phyloP scores from a whole-genome alignment of 2,113 vertebrate genomes.

The Passer montanus region DNA sequence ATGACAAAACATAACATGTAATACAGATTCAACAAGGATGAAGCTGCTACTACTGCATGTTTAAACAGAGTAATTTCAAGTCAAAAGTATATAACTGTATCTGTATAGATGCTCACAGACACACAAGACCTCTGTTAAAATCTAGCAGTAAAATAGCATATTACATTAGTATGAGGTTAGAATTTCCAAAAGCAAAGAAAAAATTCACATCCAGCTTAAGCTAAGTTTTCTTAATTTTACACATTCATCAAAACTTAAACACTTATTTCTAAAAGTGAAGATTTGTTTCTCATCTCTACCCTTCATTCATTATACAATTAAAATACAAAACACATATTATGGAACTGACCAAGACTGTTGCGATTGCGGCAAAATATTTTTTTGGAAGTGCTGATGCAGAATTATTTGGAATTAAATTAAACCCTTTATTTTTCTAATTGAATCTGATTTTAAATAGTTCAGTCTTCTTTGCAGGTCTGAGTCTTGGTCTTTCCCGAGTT shows the following conservation, averaged over 20 bases:
- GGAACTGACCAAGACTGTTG: not conserved
- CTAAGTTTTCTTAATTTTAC: not conserved
- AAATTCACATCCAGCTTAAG: not conserved
- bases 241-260: not conserved
- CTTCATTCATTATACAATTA: not conserved
- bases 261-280: not conserved
- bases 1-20: not conserved
- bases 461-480: not conserved
- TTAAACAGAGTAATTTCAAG: not conserved
- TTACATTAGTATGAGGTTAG: not conserved
- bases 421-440: not conserved
- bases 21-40: not conserved
- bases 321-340: not conserved
- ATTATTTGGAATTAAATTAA: not conserved
- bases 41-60: not conserved
- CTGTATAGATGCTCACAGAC: accelerated
- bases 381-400: not conserved
- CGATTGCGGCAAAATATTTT: not conserved
- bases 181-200: not conserved
- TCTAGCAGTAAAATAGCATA: not conserved
- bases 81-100: not conserved
- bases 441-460: not conserved
- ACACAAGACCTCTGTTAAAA: not conserved
- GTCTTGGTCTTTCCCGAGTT: not conserved
- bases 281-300: not conserved